Percentiles rank a stretch among this genome's conserved stretches.
Evolutionary conservation across 2,888 invertebrate species (phyloP).

Genomic region (Lasioglossum villosulum): DNA sequence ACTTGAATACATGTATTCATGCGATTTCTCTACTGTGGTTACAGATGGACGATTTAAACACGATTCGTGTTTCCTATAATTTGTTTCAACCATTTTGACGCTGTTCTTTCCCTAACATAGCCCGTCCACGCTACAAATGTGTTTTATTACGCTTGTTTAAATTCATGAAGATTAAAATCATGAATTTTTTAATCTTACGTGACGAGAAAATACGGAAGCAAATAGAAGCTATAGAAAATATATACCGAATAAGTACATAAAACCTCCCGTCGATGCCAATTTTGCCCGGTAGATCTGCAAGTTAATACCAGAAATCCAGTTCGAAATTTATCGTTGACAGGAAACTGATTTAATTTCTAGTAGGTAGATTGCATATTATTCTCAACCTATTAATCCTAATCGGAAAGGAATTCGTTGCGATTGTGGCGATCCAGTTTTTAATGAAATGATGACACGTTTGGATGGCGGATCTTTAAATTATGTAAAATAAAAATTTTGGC

Average conservation of each 20-base stretch:
- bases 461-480: background rate
- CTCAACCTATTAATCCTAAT: background rate
- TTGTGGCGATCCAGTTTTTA: too few relatives aligned
- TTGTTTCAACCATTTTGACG: background rate
- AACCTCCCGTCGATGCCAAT: background rate
- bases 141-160: background rate
- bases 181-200: background rate
- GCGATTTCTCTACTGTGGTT: background rate
- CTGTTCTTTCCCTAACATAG: background rate
- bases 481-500: too few relatives aligned
- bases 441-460: background rate
- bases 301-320: background rate
- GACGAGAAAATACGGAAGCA: background rate
- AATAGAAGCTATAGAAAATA: background rate
- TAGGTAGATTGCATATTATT: too few relatives aligned
- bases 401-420: background rate
- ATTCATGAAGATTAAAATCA: background rate
- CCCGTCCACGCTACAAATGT: background rate
- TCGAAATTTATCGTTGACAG: background rate
- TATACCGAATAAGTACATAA: background rate
- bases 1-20: background rate
- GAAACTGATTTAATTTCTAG: too few relatives aligned
- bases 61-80: background rate
- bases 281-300: background rate
- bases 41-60: background rate